Evolutionary conservation across 2,888 invertebrate species (phyloP).

Genomic region (Gnatocerus cornutus): DNA sequence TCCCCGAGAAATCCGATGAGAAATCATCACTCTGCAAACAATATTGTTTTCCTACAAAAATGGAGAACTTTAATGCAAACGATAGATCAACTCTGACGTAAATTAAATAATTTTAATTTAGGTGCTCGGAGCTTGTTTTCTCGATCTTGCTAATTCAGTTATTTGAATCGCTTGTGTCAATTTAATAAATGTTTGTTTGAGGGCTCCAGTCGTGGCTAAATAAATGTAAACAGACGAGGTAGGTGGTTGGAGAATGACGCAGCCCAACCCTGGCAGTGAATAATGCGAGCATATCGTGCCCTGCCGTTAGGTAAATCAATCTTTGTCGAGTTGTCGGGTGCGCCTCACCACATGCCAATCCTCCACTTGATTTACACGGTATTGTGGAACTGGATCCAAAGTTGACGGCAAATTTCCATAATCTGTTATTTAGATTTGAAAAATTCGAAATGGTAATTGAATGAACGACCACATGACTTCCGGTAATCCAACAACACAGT

Average conservation of each 20-base stretch:
- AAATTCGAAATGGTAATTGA: conserved; percentile 47
- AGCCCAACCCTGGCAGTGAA: conserved; percentile 64
- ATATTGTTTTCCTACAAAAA: conserved; percentile 12
- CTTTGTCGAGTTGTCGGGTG: conserved; percentile 62
- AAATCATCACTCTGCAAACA: background rate
- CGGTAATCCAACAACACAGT: conserved; percentile 1
- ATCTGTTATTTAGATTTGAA: conserved; percentile 61
- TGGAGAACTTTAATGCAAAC: background rate
- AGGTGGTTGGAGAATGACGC: conserved; percentile 54
- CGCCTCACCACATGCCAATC: conserved; percentile 68
- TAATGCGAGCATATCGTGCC: conserved; percentile 67
- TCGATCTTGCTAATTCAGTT: conserved; percentile 1
- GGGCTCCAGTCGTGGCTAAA: conserved; percentile 10
- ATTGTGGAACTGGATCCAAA: conserved; percentile 59
- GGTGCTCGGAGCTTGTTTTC: background rate
- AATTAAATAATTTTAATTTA: conserved; percentile 4
- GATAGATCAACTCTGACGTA: background rate
- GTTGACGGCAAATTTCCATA: conserved; percentile 61
- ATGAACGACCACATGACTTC: conserved; percentile 13
- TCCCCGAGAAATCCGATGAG: conserved; percentile 1
- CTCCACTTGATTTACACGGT: conserved; percentile 66
- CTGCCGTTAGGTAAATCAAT: conserved; percentile 66
- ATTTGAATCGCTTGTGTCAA: background rate
- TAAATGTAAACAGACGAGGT: conserved; percentile 36
- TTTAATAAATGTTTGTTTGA: conserved; percentile 19